Evolutionary conservation across 2,113 vertebrate species (phyloP).

Genomic region (Zapornia atra): DNA sequence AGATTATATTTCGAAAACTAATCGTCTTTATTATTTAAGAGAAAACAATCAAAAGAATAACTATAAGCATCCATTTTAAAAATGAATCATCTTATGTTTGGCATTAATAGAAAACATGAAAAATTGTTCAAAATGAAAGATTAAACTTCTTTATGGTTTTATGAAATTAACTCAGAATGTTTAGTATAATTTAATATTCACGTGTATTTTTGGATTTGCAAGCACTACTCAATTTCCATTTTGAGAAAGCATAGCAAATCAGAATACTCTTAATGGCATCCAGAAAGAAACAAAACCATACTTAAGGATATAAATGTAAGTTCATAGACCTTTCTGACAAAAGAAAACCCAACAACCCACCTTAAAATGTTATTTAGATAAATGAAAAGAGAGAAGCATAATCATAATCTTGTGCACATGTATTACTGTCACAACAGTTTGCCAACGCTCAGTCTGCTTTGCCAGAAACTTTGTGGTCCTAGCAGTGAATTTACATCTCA

Average conservation of each 20-base stretch:
- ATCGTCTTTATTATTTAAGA: background rate
- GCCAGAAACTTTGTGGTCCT: background rate
- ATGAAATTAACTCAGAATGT: background rate
- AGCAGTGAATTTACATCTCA: background rate
- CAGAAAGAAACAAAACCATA: background rate
- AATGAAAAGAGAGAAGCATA: background rate
- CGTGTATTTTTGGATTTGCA: background rate
- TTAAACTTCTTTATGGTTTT: accelerated
- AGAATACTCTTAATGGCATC: background rate
- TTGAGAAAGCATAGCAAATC: background rate
- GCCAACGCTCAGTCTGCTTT: background rate
- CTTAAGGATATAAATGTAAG: background rate
- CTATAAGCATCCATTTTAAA: background rate
- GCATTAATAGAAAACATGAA: background rate
- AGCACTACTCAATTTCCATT: background rate
- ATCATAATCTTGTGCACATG: background rate
- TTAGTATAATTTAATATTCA: background rate
- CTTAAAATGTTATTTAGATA: background rate
- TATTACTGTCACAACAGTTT: background rate
- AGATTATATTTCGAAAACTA: background rate
- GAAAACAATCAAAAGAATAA: background rate
- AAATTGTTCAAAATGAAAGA: background rate
- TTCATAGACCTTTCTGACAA: background rate
- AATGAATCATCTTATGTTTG: background rate
- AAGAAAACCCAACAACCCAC: no score